Evolutionary conservation across 37 sponge, comb jelly and placozoan species (phyloP), one percentile per base, ranked within the genome.

Genomic region (Bolinopsis microptera): DNA sequence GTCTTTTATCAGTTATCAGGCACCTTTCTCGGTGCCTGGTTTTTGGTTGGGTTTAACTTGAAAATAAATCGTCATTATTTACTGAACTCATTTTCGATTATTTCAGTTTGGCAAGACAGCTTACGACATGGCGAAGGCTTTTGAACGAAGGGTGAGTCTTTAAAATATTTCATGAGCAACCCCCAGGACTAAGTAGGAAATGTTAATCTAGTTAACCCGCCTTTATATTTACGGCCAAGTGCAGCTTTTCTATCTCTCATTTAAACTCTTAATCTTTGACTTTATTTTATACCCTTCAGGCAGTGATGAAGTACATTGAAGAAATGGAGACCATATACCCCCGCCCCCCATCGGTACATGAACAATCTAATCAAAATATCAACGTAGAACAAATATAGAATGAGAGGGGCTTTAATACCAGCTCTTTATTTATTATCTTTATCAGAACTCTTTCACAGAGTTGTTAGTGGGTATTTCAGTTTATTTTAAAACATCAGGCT

Each of bases 261-360:
- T n/a, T n/a, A n/a, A n/a, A n/a, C n/a, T n/a, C n/a, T n/a, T n/a
- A n/a, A n/a, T n/a, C n/a, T n/a, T n/a, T n/a, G n/a, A n/a, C n/a
- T n/a, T n/a, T n/a, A n/a, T n/a, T n/a, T n/a, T n/a, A n/a, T n/a
- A n/a, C n/a, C n/a, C n/a, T 86, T 86, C 90, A 86, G 90, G 90
- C 90, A 38, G 90, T 86, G 24, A 86, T 86, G 90, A 86, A 86
- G 90, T 86, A 86, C 61, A 86, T 86, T 27, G 90, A 86, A 86
- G 90, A 86, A 23, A 86, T 86, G 90, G 90, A 86, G 90, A 38
- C 32, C 36, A 33, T 86, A 40, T 86, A 41, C 30, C 90, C 90
- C 1, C 90, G 90, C 27, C 90, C 90, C 3, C 90, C 90, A 28
- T 86, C 90, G 90, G 90, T 86, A 86, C 41, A 27, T 72, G 75